phyloP scores from a whole-genome alignment of 2,113 vertebrate species.

The Scortum barcoo region DNA sequence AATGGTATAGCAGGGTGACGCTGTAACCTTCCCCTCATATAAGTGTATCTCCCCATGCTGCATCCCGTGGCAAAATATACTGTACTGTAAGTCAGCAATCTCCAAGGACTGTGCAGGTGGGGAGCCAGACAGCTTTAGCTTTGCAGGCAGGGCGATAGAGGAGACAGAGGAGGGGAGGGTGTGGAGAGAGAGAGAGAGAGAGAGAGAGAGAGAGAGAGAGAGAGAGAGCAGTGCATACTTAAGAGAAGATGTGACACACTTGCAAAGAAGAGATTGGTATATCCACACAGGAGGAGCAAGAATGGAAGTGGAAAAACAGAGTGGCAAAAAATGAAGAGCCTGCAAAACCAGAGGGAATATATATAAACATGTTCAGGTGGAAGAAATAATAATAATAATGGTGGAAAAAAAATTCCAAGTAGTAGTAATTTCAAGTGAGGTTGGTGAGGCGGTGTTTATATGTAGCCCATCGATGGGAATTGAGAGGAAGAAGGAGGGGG shows the following conservation, averaged over 20 bases:
- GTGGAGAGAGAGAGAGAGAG: background rate
- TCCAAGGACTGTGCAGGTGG: constrained; percentile 64
- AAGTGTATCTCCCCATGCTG: constrained; percentile 36
- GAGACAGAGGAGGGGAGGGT: background rate
- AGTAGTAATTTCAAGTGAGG: constrained; percentile 38
- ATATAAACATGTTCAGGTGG: constrained; percentile 2
- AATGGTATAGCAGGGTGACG: background rate
- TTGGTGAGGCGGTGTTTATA: constrained; percentile 27
- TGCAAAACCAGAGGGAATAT: constrained; percentile 4
- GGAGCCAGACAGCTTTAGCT: constrained; percentile 62
- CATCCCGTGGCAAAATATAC: constrained; percentile 25
- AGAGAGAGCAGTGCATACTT: constrained; percentile 20
- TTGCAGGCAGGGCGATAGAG: constrained; percentile 41
- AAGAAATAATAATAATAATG: constrained; percentile 15
- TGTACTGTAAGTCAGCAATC: constrained; percentile 46
- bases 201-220: background rate
- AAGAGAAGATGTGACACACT: constrained; percentile 25
- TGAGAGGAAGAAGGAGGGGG: constrained; percentile 3
- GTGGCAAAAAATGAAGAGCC: constrained; percentile 28
- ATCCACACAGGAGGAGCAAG: constrained; percentile 20
- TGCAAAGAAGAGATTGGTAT: constrained; percentile 3
- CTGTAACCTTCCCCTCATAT: constrained; percentile 17
- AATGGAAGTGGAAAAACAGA: constrained; percentile 7
- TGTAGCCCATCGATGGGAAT: constrained; percentile 18
- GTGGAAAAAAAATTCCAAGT: constrained; percentile 32